Evolutionary conservation across 2,888 invertebrate species (phyloP), one percentile per base, ranked within the genome.

Genomic region (Pegoplata infirma): DNA sequence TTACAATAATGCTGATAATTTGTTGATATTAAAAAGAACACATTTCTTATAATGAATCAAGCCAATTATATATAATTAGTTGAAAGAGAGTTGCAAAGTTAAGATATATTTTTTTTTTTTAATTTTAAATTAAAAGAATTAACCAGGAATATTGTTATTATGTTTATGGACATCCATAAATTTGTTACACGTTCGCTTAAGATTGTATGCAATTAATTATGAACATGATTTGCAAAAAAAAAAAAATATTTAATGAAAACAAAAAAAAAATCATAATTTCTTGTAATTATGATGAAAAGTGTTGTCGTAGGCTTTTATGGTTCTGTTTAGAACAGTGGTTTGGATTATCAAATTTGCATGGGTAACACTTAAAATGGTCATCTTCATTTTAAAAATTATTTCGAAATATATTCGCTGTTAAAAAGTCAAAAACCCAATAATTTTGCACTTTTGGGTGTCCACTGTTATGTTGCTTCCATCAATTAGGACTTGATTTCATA

Each of bases 11-110:
- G 16, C 12, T 58, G 71, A 16, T 72, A 77, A 72, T 72, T 55
- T 67, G 72, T 17, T 14, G 51, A 51, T 63, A 63, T 76, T 76
- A 67, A 36, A 21, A n/a, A 14, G 14, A 8, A 23, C 44, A 55
- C 3, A 23, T 55, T 55, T 10, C 7, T 5, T 32, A 10, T 21
- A 19, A 32, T 55, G 3, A 28, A 55, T 47, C 19, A 21, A 32
- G 53, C 28, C 61, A 61, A 53, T 71, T 71, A 69, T 28, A n/a
- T 63, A 32, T 71, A 21, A 46, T 56, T 63, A 63, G 46, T 56
- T 63, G n/a, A 47, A 72, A 56, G 44, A 55, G 55, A 63, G 36
- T n/a, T 40, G n/a, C 12, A 5, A 47, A 44, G 46, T 61, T 55
- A 10, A 64, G 19, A 51, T 23, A 46, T 55, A 55, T 46, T 28